Evolutionary conservation across 2,113 vertebrate genomes (phyloP), one percentile per base, ranked within the genome.

Genomic region (Dromas ardeola): DNA sequence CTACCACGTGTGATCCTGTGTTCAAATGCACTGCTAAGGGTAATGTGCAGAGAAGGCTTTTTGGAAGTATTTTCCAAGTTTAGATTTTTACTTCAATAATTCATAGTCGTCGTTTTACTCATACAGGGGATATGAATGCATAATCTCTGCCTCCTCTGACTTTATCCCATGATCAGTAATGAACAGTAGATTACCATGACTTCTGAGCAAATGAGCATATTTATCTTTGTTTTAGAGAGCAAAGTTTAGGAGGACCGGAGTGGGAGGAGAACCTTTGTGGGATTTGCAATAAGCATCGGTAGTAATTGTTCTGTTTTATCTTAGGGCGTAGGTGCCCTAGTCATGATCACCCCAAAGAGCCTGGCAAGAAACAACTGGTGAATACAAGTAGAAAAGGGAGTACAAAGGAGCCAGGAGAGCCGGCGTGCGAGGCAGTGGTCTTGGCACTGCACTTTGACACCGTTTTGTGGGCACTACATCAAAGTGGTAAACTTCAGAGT

Each of bases 401-500:
- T 94, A 96, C 93, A 96, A 96, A 96, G 95, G 85, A 81, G 2
- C 11, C 73, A 76, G 83, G 47, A 90, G 79, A 95, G 71, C 67
- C 90, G 50, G 53, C 2, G 10, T 93, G 88, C 0, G 0, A 94
- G 71, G 84, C 93, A 95, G 82, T 90, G 85, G 90, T 96, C 90
- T 96, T 95, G 93, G 90, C 92, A 36, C 74, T 85, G 81, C 92
- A 55, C 87, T 93, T 88, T 90, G 93, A 94, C 88, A 93, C 71
- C 1, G 0, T 90, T 96, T 63, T 88, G 55, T 88, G 85, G 90
- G 96, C 86, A 59, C 82, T 40, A 11, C 92, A 90, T 95, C 95
- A 97, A 96, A 97, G 97, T 58, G 81, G 71, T 86, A 77, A 95
- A 93, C 87, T 93, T 96, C 90, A 96, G 87, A 92, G 92, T 58